Conservation (phyloP, 1,140 invertebrate genomes). For the Aradophagus sp. region DNA sequence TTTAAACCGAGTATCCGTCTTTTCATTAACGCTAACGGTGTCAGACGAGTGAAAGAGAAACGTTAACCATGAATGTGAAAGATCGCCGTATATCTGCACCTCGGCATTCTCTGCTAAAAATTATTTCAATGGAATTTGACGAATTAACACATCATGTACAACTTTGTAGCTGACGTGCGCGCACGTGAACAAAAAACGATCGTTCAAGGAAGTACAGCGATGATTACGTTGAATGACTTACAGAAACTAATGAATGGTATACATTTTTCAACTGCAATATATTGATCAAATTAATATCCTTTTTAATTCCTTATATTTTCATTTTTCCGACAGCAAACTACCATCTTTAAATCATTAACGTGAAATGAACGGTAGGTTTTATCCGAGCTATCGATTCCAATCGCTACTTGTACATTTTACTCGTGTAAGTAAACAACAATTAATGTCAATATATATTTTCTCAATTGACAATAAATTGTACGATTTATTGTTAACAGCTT, state of each 20-base stretch:
- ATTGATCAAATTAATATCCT: too few relatives aligned
- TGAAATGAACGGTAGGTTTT: too few relatives aligned
- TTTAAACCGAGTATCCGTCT: conserved; percentile 60
- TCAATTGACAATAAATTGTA: too few relatives aligned
- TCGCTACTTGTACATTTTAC: too few relatives aligned
- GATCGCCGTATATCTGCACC: conserved; percentile 44
- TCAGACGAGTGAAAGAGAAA: conserved; percentile 60
- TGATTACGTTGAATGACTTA: conserved; percentile 8
- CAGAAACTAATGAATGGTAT: background rate
- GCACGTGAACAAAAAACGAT: background rate
- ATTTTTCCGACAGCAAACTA: background rate
- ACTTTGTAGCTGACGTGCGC: background rate
- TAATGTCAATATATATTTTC: too few relatives aligned
- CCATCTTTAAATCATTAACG: conserved; percentile 11
- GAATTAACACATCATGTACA: conserved; percentile 37
- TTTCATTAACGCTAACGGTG: conserved; percentile 61
- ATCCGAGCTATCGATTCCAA: too few relatives aligned
- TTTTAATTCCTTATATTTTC: too few relatives aligned
- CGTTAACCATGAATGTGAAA: conserved; percentile 53
- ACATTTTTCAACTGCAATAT: too few relatives aligned
- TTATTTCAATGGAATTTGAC: conserved; percentile 43
- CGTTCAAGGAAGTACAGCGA: background rate
- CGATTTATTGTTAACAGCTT: too few relatives aligned
- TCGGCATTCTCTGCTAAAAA: conserved; percentile 30
- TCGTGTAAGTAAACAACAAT: too few relatives aligned